These are phyloP conservation scores for Lepidocyrtinus sp. DNA, from an alignment of 2,888 invertebrate species.

Conservation along the genomic window DNA sequence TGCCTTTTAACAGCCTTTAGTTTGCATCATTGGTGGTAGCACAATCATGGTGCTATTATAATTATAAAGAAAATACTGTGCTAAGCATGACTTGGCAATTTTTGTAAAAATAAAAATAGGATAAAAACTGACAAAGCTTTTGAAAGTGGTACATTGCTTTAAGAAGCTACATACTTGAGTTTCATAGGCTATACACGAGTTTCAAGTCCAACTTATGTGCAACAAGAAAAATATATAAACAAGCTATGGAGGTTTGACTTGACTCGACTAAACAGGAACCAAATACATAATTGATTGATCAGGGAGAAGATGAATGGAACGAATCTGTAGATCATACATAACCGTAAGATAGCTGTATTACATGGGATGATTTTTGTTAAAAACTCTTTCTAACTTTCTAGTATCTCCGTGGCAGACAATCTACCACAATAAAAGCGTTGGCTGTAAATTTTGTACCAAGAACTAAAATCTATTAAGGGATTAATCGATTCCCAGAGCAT, in stretches of 20 bases:
- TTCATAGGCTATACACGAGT: neutral
- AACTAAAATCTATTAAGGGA: neutral
- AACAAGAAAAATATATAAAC: neutral
- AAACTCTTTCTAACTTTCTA: no score
- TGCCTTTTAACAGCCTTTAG: neutral
- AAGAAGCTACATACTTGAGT: neutral
- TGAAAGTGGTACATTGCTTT: neutral
- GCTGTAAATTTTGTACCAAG: neutral
- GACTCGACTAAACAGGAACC: no score
- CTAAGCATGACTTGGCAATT: neutral
- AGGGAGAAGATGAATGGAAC: no score
- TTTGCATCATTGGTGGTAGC: neutral
- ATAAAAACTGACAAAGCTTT: no score
- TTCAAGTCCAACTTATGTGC: neutral
- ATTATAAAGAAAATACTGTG: no score
- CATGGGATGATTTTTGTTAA: neutral
- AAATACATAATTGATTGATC: no score
- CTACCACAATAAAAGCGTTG: neutral
- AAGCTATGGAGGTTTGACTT: no score
- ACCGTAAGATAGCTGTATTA: neutral
- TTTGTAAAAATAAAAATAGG: neutral
- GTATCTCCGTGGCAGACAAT: neutral
- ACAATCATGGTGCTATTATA: neutral
- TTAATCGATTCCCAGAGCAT: neutral
- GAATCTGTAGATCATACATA: no score